A percentile compares a stretch with the other conserved stretches of the same genome.
phyloP scores from a whole-genome alignment of 2,888 invertebrate species.

The Cerastoderma edule region DNA sequence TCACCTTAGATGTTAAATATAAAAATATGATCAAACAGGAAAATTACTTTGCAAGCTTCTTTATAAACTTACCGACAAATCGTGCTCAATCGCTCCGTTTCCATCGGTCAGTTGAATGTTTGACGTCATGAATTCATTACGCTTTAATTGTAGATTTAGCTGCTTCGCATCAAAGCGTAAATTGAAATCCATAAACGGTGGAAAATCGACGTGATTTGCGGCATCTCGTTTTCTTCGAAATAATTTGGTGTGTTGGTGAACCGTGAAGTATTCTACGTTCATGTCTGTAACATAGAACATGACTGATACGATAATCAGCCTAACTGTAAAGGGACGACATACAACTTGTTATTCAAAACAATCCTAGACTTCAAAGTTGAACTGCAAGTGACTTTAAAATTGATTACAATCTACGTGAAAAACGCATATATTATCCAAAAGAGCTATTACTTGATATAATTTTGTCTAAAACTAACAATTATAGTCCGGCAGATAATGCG shows the following conservation, averaged over 20 bases:
- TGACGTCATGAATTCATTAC: background rate
- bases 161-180: background rate
- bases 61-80: background rate
- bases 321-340: no score
- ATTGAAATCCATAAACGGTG: background rate
- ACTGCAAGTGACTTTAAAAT: no score
- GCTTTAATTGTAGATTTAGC: background rate
- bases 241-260: background rate
- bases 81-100: background rate
- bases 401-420: no score
- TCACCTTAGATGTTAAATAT: background rate
- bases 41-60: background rate
- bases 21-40: background rate
- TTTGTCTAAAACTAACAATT: no score
- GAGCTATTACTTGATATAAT: no score
- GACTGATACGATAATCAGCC: no score
- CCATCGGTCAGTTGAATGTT: slow-evolving; percentile 2
- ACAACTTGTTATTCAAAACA: no score
- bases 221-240: background rate
- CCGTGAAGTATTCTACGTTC: background rate
- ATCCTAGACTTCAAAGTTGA: no score
- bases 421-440: no score
- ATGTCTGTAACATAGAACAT: background rate
- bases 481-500: no score
- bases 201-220: background rate